These are phyloP conservation scores for Eupithecia centaureata DNA, from an alignment of 2,888 invertebrate genomes.

Conservation along the genomic window DNA sequence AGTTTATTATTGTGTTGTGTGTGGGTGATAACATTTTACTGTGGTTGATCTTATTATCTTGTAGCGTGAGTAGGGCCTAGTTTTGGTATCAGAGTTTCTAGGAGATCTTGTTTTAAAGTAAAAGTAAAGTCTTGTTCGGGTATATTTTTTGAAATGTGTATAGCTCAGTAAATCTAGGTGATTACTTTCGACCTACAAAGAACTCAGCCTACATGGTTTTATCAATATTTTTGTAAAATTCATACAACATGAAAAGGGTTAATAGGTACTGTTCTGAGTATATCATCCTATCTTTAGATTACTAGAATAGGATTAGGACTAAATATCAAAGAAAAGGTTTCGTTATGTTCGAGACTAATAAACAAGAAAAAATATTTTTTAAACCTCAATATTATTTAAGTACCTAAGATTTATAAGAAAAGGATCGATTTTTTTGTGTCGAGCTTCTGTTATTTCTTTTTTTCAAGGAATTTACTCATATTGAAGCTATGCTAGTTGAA, in stretches of 20 bases:
- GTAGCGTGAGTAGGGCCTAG: conserved; percentile 35
- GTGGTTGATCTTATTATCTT: conserved; percentile 41
- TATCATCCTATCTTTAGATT: no score
- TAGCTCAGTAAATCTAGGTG: background rate
- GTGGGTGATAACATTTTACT: conserved; percentile 40
- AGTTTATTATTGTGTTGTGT: conserved; percentile 44
- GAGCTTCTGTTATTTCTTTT: background rate
- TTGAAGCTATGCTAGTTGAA: background rate
- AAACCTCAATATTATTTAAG: background rate
- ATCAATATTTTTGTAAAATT: background rate
- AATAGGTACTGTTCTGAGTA: no score
- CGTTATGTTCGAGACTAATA: background rate
- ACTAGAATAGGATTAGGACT: no score
- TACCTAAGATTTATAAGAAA: no score
- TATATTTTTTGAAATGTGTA: background rate
- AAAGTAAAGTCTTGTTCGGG: no score
- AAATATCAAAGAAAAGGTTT: background rate
- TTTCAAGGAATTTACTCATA: background rate
- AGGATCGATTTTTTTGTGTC: background rate
- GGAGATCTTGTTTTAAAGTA: conserved; percentile 5
- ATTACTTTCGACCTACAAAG: background rate
- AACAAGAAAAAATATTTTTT: background rate
- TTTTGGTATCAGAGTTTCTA: conserved; percentile 24
- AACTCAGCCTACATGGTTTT: background rate
- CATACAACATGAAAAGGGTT: background rate